Evolutionary conservation across 2,113 vertebrate species (phyloP), one percentile per base, ranked within the genome.

Genomic region (Microtus montanus): DNA sequence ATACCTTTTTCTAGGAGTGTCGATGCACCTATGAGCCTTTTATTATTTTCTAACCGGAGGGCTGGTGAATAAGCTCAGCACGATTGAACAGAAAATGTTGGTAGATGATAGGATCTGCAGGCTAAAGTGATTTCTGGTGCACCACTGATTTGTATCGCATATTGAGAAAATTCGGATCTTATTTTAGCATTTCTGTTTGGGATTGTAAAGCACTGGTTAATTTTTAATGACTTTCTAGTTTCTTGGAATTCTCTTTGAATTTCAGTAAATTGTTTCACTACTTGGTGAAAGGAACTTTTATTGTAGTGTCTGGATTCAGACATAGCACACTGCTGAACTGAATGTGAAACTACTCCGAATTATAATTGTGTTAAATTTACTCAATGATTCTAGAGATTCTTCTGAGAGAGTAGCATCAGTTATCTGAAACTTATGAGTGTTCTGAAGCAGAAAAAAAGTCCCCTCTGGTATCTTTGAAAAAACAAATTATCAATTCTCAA

Each of bases 31-130:
- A 92, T 78, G 96, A 95, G 97, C 94, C 92, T 98, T 98, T 98
- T 98, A 98, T 98, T 98, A 95, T 97, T 97, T 95, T 97, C 94
- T 98, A 97, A 98, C 98, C 98, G 96, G 97, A 98, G 97, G 97
- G 97, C 90, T 68, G 91, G 94, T 96, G 97, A 97, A 97, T 98
- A 98, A 98, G 97, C 97, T 98, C 97, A 97, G 97, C 97, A 96
- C 98, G 97, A 96, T 95, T 98, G 97, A 98, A 93, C 97, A 98
- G 97, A 98, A 98, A 98, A 98, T 98, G 96, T 98, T 98, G 96
- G 89, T 95, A 89, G 95, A 97, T 98, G 98, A 98, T 98, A 98
- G 97, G 96, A 98, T 98, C 96, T 98, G 91, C 91, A 97, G 96
- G 97, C 97, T 97, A 97, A 97, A 94, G 92, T 95, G 93, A 93